Base-by-base conservation (phyloP, 2,888 invertebrate genomes). In the Uropetala carovei region DNA sequence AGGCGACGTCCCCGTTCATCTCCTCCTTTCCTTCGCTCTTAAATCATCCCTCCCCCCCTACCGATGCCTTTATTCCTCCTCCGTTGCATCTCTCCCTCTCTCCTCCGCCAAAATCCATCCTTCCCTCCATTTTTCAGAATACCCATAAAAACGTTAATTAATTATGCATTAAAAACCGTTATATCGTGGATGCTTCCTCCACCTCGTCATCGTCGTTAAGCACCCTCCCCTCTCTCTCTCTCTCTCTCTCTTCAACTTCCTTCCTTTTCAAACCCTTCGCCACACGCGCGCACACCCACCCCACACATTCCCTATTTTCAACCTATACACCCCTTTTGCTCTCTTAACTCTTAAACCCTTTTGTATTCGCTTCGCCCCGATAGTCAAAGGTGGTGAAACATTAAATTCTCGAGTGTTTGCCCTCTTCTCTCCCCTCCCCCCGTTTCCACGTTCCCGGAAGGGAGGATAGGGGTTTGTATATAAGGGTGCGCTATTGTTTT, bases 141-240 rank as follows among this genome's bases (percentile, higher is more conserved):
- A 56, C 30, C 56, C 89, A 56, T 60, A 60, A 89, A 68, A 89
- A 89, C 30, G 18, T 89, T 89, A 43, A 89, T 89, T 68, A 89
- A 89, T 68, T 64, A 64, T 89, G 64, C 30, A 64, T 89, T 64
- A 89, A 89, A 89, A 89, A 56, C n/a, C 68, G 64, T 68, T 89
- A 89, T 64, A 58, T 13, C 85, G 58, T 75, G 27, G 27, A 75
- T 75, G 27, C 85, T 57, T 56, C 22, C 18, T 11, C 56, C 9
- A 0, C 57, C 82, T 18, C 64, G 64, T 18, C 16, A 16, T n/a
- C 82, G 22, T 82, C 82, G 22, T 27, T n/a, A 14, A 30, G 9
- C 82, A 82, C 14, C 82, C 30, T 27, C 8, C 43, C 30, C 82
- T 3, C 82, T 82, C 30, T 3, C 22, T 30, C 30, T 22, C 82